Conservation (phyloP, 1,140 invertebrate genomes). For the Antheraea mylitta region DNA sequence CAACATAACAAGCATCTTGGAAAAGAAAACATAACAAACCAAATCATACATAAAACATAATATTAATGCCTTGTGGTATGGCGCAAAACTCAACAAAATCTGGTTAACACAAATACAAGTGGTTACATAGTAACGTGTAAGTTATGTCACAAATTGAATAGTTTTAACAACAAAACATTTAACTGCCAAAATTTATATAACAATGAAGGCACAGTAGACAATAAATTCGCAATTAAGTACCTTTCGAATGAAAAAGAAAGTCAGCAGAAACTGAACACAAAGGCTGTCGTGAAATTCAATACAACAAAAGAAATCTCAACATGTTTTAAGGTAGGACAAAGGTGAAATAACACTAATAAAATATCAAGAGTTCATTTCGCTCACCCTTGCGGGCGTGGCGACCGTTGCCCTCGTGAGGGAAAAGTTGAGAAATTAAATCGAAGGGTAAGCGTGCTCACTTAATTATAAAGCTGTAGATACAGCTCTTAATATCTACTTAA, state of each 20-base stretch:
- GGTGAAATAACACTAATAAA: slow-evolving; percentile 26
- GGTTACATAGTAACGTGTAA: no score
- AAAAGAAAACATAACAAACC: no score
- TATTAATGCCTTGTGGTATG: no score
- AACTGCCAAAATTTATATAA: no score
- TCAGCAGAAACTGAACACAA: not conserved
- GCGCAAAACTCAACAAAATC: no score
- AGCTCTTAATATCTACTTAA: not conserved
- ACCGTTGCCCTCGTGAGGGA: slow-evolving; percentile 41
- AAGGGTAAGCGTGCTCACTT: not conserved
- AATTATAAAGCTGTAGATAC: no score
- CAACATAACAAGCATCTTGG: no score
- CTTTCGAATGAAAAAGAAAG: not conserved
- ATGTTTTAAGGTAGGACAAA: slow-evolving; percentile 4
- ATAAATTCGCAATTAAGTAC: not conserved
- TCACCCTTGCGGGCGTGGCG: slow-evolving; percentile 42
- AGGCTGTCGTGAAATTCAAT: not conserved
- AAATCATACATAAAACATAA: no score
- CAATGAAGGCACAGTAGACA: no score
- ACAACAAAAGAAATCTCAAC: slow-evolving; percentile 12
- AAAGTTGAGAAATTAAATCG: slow-evolving; percentile 8
- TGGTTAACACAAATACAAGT: no score
- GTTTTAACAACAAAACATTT: no score
- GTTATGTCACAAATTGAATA: no score
- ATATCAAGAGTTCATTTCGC: slow-evolving; percentile 20